phyloP scores from a whole-genome alignment of 2,888 invertebrate genomes.

The Cynaeus angustus region DNA sequence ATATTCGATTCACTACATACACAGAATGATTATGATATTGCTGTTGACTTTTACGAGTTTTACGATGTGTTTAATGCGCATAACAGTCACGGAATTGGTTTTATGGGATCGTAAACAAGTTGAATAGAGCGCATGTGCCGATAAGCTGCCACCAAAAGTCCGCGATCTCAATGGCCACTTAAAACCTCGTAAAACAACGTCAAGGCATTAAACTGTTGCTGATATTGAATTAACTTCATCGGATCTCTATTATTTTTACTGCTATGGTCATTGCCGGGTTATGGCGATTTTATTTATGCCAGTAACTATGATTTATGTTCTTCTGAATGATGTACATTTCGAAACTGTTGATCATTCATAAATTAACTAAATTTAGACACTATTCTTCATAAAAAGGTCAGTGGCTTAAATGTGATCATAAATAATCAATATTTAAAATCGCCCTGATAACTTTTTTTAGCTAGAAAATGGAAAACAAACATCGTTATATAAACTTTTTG shows the following conservation, averaged over 20 bases:
- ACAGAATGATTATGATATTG: slow-evolving; percentile 66
- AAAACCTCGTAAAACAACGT: slow-evolving; percentile 63
- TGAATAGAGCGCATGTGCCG: slow-evolving; percentile 66
- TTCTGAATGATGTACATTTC: too few relatives aligned
- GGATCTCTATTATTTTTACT: slow-evolving; percentile 59
- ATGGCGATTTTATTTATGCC: too few relatives aligned
- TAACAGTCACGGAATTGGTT: slow-evolving; percentile 69
- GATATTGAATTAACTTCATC: slow-evolving; percentile 60
- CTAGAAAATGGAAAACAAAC: too few relatives aligned
- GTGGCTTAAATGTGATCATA: too few relatives aligned
- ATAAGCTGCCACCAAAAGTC: slow-evolving; percentile 61
- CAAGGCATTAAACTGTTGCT: slow-evolving; percentile 57
- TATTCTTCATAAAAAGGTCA: too few relatives aligned
- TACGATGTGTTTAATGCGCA: slow-evolving; percentile 70
- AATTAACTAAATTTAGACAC: too few relatives aligned
- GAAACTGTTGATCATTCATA: too few relatives aligned
- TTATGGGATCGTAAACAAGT: slow-evolving; percentile 68
- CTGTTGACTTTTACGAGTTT: slow-evolving; percentile 69
- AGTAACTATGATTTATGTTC: too few relatives aligned
- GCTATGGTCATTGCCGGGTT: slow-evolving; percentile 28
- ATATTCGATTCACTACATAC: slow-evolving; percentile 54
- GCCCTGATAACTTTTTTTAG: too few relatives aligned
- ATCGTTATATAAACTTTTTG: too few relatives aligned
- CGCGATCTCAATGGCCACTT: slow-evolving; percentile 62
- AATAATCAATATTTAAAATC: too few relatives aligned